phyloP scores from a whole-genome alignment of 2,888 invertebrate species.

The Athripsodes cinereus region DNA sequence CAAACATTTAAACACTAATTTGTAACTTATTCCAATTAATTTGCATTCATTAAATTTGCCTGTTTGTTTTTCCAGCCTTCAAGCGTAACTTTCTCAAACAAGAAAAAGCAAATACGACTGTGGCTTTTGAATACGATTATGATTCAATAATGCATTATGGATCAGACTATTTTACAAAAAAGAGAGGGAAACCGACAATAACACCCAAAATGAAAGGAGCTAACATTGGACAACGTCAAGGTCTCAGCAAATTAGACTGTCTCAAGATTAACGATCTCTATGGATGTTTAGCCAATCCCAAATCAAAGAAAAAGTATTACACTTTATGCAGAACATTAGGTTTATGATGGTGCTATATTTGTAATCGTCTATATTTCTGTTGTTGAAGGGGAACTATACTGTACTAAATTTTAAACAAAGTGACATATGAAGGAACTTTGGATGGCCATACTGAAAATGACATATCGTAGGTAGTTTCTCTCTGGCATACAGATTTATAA shows the following conservation, averaged over 20 bases:
- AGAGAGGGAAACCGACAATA: conserved; percentile 56
- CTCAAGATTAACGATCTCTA: conserved; percentile 62
- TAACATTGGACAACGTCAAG: conserved; percentile 56
- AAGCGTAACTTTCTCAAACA: conserved; percentile 60
- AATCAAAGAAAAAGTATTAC: conserved; percentile 47
- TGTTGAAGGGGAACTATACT: too few species aligned
- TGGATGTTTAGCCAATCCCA: conserved; percentile 50
- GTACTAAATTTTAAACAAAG: not conserved
- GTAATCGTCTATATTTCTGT: too few species aligned
- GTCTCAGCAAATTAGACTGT: conserved; percentile 60
- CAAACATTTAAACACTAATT: too few species aligned
- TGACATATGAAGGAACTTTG: not conserved
- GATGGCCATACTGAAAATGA: too few species aligned
- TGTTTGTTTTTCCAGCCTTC: conserved; percentile 50
- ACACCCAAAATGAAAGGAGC: conserved; percentile 51
- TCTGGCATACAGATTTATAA: too few species aligned
- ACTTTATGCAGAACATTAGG: conserved; percentile 39
- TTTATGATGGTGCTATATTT: too few species aligned
- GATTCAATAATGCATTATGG: conserved; percentile 78
- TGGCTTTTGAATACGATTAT: conserved; percentile 68
- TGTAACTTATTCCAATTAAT: too few species aligned
- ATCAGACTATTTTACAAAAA: conserved; percentile 56
- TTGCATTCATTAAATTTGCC: too few species aligned
- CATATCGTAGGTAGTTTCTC: too few species aligned
- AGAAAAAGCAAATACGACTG: conserved; percentile 56